phyloP scores from a whole-genome alignment of 1,140 invertebrate genomes.

The Ostrea denselamellosa region DNA sequence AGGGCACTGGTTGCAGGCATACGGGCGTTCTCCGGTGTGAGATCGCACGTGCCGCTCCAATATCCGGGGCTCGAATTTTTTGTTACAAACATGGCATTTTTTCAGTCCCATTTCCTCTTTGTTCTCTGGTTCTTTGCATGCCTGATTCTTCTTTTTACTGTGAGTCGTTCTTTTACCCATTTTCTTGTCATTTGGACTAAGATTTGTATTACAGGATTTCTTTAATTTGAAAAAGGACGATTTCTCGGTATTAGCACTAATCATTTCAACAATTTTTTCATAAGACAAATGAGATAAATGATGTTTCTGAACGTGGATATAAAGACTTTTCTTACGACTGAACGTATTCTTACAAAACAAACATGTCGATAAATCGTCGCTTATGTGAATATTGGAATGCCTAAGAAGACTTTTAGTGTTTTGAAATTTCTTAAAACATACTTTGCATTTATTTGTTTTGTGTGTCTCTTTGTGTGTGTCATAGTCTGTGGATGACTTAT shows the following conservation, averaged over 20 bases:
- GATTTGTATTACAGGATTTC: neutral
- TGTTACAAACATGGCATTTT: neutral
- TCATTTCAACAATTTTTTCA: neutral
- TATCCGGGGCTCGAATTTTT: neutral
- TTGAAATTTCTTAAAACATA: slow-evolving; percentile 6
- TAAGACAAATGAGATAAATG: neutral
- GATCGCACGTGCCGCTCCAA: slow-evolving; percentile 1
- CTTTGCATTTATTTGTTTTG: neutral
- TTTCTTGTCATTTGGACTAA: neutral
- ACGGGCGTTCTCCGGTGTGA: neutral
- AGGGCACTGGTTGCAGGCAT: neutral
- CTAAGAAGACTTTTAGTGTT: neutral
- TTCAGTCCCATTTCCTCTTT: neutral
- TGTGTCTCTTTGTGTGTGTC: neutral
- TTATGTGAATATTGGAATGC: neutral
- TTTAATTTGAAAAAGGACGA: neutral
- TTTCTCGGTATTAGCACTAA: neutral
- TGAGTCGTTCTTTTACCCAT: neutral
- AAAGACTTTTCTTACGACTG: slow-evolving; percentile 17
- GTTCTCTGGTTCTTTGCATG: neutral
- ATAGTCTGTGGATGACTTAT: slow-evolving; percentile 4
- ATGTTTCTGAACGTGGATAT: neutral
- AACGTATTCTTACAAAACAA: slow-evolving; percentile 5
- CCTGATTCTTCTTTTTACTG: neutral
- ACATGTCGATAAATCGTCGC: neutral